Base-by-base conservation (phyloP, 2,888 invertebrate genomes). In the Gonocerus acuteangulatus region DNA sequence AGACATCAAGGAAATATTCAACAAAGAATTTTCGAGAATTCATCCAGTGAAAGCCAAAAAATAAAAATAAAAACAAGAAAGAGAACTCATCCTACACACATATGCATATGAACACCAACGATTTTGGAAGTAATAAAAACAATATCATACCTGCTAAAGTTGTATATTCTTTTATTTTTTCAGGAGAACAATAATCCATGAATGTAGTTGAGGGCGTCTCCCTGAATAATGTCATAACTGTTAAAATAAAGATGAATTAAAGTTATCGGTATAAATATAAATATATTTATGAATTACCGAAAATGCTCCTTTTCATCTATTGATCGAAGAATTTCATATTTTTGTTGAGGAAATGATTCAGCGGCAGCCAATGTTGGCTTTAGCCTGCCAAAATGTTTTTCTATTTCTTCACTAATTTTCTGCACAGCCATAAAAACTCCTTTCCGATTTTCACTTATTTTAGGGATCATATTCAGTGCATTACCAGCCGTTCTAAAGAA, bases 361-460 rank as follows among this genome's bases (percentile, higher is more conserved):
- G 81, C 81, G 59, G 84, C 83, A 65, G 84, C 81, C 67, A 84
- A 78, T 62, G 82, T 77, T 1, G 89, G 85, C 39, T 77, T 76
- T 69, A 85, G 73, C 48, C 88, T 81, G 1, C 89, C 89, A 72
- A 82, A 84, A 70, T 82, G 82, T 71, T 83, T 81, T 73, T 89
- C 88, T 69, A 90, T 84, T 63, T 83, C 82, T 73, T 84, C 81
- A 59, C 82, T 81, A 65, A 83, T 74, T 69, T 75, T 73, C 68
- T 73, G 71, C 62, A 75, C 73, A 64, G 77, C 74, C 68, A 75
- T 73, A 63, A 73, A 72, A 56, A 74, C 73, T 48, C 75, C 76
- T 63, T 73, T 73, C 67, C 74, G 74, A 68, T 74, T 74, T 68
- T 82, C 82, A 54, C 77, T 74, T 52, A 81, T 80, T 69, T 79